Percentiles rank a stretch among this genome's conserved stretches.
These are phyloP conservation scores for Pangasianodon hypophthalmus DNA, from an alignment of 2,113 vertebrate genomes.

Conservation along the genomic window DNA sequence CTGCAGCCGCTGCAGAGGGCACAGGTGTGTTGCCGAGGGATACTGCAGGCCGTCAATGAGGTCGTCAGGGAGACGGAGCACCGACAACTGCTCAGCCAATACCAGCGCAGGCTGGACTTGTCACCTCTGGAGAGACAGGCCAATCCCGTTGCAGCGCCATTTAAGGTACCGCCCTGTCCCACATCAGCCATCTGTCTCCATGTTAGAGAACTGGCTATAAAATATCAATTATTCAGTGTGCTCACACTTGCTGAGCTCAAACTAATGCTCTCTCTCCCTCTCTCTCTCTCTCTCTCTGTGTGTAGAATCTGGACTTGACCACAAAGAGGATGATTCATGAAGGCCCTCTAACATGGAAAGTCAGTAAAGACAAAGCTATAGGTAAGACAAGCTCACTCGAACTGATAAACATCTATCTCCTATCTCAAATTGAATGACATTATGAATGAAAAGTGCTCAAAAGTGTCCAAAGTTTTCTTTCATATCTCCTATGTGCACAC, in stretches of 20 bases:
- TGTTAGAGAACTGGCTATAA: neutral
- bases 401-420: neutral
- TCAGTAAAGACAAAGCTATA: constrained; percentile 90
- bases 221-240: neutral
- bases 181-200: neutral
- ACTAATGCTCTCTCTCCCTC: neutral
- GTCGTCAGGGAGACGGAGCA: constrained; percentile 84
- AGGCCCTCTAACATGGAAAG: constrained; percentile 85
- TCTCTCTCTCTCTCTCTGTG: neutral
- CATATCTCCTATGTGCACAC: neutral
- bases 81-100: constrained; percentile 80
- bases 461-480: neutral
- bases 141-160: constrained; percentile 80
- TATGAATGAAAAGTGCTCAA: neutral
- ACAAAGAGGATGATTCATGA: constrained; percentile 91
- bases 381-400: constrained; percentile 69
- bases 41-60: constrained; percentile 86
- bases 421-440: neutral
- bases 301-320: constrained; percentile 88
- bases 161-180: constrained; percentile 76
- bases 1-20: constrained; percentile 80
- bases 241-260: neutral
- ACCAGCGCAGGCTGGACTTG: constrained; percentile 87
- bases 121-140: constrained; percentile 76
- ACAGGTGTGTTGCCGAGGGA: constrained; percentile 83